Percentiles rank a stretch among this genome's conserved stretches.
Evolutionary conservation across 2,888 invertebrate genomes (phyloP).

Genomic region (Ophonus ardosiacus): DNA sequence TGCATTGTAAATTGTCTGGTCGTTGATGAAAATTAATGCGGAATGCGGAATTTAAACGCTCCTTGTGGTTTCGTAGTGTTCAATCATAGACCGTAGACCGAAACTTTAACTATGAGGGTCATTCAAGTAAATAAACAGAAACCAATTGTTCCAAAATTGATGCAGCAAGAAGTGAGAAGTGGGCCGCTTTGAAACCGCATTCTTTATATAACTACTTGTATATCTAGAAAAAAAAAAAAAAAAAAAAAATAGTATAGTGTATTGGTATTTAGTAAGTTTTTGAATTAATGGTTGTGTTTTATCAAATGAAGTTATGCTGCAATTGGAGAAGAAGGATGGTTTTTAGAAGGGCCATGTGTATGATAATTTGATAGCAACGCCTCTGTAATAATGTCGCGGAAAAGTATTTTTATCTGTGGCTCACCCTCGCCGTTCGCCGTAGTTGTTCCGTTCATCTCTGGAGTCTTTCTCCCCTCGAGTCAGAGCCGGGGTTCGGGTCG

Average conservation of each 20-base stretch:
- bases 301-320: neutral
- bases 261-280: neutral
- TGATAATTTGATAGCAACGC: slow-evolving; percentile 44
- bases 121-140: too few relatives aligned
- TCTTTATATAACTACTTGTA: too few relatives aligned
- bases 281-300: neutral
- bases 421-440: slow-evolving; percentile 9
- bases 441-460: slow-evolving; percentile 7
- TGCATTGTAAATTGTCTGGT: slow-evolving; percentile 5
- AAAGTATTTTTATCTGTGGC: slow-evolving; percentile 45
- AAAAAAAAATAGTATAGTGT: too few relatives aligned
- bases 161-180: too few relatives aligned
- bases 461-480: slow-evolving; percentile 10
- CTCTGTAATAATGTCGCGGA: slow-evolving; percentile 35
- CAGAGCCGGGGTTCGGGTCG: neutral
- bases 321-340: neutral
- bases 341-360: slow-evolving; percentile 19
- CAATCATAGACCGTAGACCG: neutral
- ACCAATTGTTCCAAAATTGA: too few relatives aligned
- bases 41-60: neutral
- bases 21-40: slow-evolving; percentile 15
- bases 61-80: neutral
- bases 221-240: too few relatives aligned
- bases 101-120: too few relatives aligned
- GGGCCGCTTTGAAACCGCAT: too few relatives aligned